These are phyloP conservation scores for Ivindomyrus marchei DNA, from an alignment of 2,113 vertebrate species.

Conservation along the genomic window DNA sequence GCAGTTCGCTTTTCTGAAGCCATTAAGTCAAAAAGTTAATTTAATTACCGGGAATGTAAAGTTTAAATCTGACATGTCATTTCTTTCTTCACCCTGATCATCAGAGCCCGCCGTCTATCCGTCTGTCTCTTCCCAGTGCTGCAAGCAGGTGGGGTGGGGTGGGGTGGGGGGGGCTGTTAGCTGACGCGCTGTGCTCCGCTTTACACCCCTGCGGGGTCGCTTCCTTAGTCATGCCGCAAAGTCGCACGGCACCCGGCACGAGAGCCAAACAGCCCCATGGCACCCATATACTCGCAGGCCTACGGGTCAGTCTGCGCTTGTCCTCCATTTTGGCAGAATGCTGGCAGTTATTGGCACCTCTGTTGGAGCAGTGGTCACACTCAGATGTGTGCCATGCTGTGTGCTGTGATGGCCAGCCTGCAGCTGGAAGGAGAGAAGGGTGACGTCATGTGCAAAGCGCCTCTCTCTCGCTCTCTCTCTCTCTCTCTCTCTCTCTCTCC, in stretches of 20 bases:
- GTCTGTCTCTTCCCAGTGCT: not conserved
- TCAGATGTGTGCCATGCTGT: not conserved
- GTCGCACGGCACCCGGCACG: not conserved
- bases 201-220: not conserved
- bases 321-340: not conserved
- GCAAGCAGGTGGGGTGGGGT: not conserved
- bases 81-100: not conserved
- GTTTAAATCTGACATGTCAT: conserved; percentile 6
- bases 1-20: not conserved
- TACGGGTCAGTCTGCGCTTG: not conserved
- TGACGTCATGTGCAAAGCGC: not conserved
- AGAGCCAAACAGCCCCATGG: not conserved
- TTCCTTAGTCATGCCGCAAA: not conserved
- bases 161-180: not conserved
- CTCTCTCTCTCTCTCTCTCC: not conserved
- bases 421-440: not conserved
- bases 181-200: not conserved
- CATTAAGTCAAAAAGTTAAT: not conserved
- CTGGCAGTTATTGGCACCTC: not conserved
- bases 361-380: not conserved
- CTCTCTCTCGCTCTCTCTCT: not conserved
- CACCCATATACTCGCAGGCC: not conserved
- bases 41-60: conserved; percentile 2
- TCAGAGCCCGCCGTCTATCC: not conserved
- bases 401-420: not conserved